These are phyloP conservation scores for Melanophora roralis DNA, from an alignment of 2,888 invertebrate genomes.

Conservation along the genomic window DNA sequence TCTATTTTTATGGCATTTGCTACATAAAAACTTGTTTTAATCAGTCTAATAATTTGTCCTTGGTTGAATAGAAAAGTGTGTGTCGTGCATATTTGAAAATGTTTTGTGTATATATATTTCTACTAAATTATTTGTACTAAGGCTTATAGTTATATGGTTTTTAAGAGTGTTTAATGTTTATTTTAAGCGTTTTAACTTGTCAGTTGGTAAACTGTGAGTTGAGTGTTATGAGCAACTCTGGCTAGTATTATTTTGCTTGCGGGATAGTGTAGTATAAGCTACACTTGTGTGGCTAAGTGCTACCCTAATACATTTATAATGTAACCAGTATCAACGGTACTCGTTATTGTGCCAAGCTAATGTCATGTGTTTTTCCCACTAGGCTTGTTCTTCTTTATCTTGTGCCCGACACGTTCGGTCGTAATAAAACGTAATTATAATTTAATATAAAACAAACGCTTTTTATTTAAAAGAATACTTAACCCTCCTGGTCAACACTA, in stretches of 20 bases:
- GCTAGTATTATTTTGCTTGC: not conserved
- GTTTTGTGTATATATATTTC: conserved; percentile 26
- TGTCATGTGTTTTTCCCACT: too few relatives aligned
- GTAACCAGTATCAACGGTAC: too few relatives aligned
- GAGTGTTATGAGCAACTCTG: conserved; percentile 15
- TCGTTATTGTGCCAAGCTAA: too few relatives aligned
- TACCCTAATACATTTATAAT: too few relatives aligned
- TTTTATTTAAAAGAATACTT: too few relatives aligned
- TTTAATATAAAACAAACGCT: too few relatives aligned
- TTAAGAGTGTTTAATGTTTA: conserved; percentile 19
- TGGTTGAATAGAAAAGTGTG: conserved; percentile 29
- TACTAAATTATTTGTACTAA: conserved; percentile 7
- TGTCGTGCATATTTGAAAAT: conserved; percentile 18
- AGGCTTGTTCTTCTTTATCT: too few relatives aligned
- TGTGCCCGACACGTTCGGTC: too few relatives aligned
- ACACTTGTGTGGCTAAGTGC: too few relatives aligned
- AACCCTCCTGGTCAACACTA: too few relatives aligned
- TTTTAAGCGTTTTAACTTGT: conserved; percentile 27
- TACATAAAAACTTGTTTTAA: conserved; percentile 11
- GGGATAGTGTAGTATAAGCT: too few relatives aligned
- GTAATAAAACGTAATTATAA: too few relatives aligned
- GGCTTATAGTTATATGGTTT: conserved; percentile 15
- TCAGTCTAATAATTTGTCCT: conserved; percentile 31
- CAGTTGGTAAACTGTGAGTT: conserved; percentile 27
- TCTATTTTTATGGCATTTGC: conserved; percentile 20